Conservation (phyloP, 2,888 invertebrate genomes). For the Drosophila longiperda region DNA sequence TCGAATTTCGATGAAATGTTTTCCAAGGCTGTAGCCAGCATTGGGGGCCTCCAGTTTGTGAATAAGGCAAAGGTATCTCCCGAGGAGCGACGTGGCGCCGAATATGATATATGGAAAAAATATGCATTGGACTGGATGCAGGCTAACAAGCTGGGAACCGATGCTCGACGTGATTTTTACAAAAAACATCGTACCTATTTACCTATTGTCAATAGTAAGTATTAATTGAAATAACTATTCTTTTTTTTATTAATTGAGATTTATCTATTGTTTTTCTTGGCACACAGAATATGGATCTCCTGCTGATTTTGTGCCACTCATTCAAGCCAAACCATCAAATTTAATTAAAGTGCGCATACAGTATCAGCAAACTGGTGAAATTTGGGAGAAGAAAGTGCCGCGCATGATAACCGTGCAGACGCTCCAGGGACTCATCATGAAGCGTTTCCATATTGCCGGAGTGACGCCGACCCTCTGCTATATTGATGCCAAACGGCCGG, state of each 20-base stretch:
- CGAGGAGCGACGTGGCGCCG: slow-evolving; percentile 92
- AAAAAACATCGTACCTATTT: slow-evolving; percentile 91
- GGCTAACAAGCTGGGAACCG: slow-evolving; percentile 85
- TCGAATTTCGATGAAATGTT: slow-evolving; percentile 89
- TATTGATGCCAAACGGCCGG: slow-evolving; percentile 87
- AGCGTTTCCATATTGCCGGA: slow-evolving; percentile 88
- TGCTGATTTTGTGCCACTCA: slow-evolving; percentile 89
- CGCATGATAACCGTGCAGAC: slow-evolving; percentile 93
- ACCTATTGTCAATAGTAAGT: slow-evolving; percentile 90
- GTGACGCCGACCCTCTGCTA: slow-evolving; percentile 84
- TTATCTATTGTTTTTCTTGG: not conserved
- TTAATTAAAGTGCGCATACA: slow-evolving; percentile 88
- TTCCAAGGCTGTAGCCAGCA: slow-evolving; percentile 93
- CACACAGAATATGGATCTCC: slow-evolving; percentile 92
- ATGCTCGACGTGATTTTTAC: slow-evolving; percentile 87
- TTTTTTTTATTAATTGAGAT: not conserved
- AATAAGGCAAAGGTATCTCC: slow-evolving; percentile 90
- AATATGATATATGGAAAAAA: slow-evolving; percentile 95
- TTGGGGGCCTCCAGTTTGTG: slow-evolving; percentile 89
- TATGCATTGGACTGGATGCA: slow-evolving; percentile 91
- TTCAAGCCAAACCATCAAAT: slow-evolving; percentile 89
- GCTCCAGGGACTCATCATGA: slow-evolving; percentile 91
- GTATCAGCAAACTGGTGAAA: slow-evolving; percentile 85
- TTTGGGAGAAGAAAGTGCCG: slow-evolving; percentile 89
- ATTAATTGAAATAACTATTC: not conserved